Evolutionary conservation across 2,113 vertebrate genomes (phyloP).

Genomic region (Falcunculus frontatus): DNA sequence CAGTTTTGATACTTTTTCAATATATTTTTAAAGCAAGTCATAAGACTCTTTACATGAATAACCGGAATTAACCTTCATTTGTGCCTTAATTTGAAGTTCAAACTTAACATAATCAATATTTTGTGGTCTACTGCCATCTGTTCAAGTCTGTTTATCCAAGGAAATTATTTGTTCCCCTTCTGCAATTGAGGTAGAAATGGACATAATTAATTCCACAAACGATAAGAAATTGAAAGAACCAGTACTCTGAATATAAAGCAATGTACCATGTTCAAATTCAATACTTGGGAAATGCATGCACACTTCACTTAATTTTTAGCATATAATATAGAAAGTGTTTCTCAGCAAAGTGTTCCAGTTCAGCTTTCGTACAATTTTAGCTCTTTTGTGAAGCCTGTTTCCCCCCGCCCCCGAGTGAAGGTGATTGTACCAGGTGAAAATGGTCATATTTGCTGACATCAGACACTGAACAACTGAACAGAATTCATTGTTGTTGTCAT

Average conservation of each 20-base stretch:
- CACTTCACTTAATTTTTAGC: neutral
- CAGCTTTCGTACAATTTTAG: neutral
- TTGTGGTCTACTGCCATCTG: slow-evolving; percentile 30
- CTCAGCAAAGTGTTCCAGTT: neutral
- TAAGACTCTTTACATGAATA: neutral
- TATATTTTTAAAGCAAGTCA: slow-evolving; percentile 7
- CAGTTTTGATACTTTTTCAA: slow-evolving; percentile 7
- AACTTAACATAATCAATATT: slow-evolving; percentile 57
- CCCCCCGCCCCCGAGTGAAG: neutral
- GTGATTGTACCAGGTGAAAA: neutral
- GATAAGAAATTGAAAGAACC: neutral
- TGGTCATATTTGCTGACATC: neutral
- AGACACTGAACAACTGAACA: neutral
- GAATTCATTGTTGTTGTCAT: neutral
- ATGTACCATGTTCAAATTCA: neutral
- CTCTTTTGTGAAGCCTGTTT: neutral
- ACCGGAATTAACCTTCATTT: slow-evolving; percentile 58
- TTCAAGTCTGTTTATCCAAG: slow-evolving; percentile 31
- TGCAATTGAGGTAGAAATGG: slow-evolving; percentile 8
- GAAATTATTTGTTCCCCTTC: slow-evolving; percentile 15
- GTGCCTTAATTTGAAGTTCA: slow-evolving; percentile 60
- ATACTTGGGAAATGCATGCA: neutral
- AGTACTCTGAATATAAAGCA: neutral
- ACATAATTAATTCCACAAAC: slow-evolving; percentile 1
- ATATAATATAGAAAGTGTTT: neutral